A percentile compares a stretch with the other conserved stretches of the same genome.
Evolutionary conservation across 1,140 invertebrate genomes (phyloP).

Genomic region (Chrysoperla carnea): DNA sequence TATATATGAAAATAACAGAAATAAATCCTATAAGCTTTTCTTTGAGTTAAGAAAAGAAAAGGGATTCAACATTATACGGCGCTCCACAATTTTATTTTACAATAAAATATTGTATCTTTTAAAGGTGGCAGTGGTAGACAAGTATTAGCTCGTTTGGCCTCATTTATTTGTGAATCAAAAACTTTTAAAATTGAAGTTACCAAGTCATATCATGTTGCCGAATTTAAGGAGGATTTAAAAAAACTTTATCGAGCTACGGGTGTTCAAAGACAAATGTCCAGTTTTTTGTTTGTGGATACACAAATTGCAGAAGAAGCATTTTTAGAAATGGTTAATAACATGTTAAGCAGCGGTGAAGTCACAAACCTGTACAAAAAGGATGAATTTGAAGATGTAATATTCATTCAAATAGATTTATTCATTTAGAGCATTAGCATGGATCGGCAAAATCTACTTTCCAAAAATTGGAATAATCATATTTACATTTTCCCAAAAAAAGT

Average conservation of each 20-base stretch:
- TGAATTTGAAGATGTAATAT: constrained; percentile 56
- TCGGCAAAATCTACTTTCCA: too few relatives aligned
- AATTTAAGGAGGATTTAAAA: constrained; percentile 75
- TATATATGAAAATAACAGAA: too few relatives aligned
- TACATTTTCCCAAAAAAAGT: constrained; percentile 1
- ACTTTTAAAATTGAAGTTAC: constrained; percentile 64
- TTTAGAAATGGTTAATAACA: constrained; percentile 75
- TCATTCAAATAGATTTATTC: constrained; percentile 4
- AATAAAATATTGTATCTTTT: constrained; percentile 1
- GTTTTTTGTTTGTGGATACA: constrained; percentile 69
- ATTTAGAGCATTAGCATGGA: too few relatives aligned
- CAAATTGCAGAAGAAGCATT: constrained; percentile 66
- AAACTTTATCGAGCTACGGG: constrained; percentile 50
- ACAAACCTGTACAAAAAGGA: constrained; percentile 67
- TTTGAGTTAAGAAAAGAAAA: too few relatives aligned
- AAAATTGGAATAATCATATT: too few relatives aligned
- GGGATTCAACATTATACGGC: too few relatives aligned
- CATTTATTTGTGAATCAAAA: constrained; percentile 59
- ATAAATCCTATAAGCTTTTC: too few relatives aligned
- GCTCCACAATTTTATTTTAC: not conserved
- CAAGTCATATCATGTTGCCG: constrained; percentile 50
- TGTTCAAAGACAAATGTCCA: constrained; percentile 51
- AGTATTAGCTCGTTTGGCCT: constrained; percentile 52
- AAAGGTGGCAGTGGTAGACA: constrained; percentile 70
- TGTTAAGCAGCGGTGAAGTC: constrained; percentile 70